A percentile compares a stretch with the other conserved stretches of the same genome.
These are phyloP conservation scores for Paramuricea clavata DNA, from an alignment of 92 coral and sea anemone genomes.

Conservation along the genomic window DNA sequence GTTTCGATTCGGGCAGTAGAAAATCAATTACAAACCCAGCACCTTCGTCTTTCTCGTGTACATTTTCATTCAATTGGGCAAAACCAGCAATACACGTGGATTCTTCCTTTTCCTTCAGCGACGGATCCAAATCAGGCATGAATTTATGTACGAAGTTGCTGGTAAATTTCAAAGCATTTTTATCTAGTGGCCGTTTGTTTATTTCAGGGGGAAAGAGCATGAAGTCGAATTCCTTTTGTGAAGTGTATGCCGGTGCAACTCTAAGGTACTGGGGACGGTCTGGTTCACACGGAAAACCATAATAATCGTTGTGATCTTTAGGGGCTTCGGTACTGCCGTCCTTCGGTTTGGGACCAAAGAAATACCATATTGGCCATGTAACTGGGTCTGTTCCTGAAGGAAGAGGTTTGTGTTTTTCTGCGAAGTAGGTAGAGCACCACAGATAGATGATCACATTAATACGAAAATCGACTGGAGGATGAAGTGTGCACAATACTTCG, in stretches of 20 bases:
- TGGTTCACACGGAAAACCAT: slow-evolving; percentile 51
- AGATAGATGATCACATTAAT: slow-evolving; percentile 59
- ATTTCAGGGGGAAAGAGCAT: slow-evolving; percentile 49
- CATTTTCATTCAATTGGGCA: slow-evolving; percentile 34
- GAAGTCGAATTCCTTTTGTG: slow-evolving; percentile 60
- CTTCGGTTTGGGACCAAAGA: slow-evolving; percentile 49
- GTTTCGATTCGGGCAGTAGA: slow-evolving; percentile 45
- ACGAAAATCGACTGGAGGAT: slow-evolving; percentile 41
- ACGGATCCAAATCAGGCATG: slow-evolving; percentile 50
- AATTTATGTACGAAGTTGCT: slow-evolving; percentile 47
- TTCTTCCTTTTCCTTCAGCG: slow-evolving; percentile 17
- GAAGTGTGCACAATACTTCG: slow-evolving; percentile 27
- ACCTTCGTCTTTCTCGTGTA: slow-evolving; percentile 38
- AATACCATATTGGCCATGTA: slow-evolving; percentile 53
- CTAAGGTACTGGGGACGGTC: slow-evolving; percentile 40
- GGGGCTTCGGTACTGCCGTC: not conserved
- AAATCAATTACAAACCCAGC: slow-evolving; percentile 65
- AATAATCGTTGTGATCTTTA: slow-evolving; percentile 41
- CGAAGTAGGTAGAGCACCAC: slow-evolving; percentile 50
- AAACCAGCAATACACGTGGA: slow-evolving; percentile 61
- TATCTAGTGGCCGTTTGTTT: slow-evolving; percentile 53
- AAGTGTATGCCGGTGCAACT: slow-evolving; percentile 60
- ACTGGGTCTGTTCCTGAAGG: slow-evolving; percentile 19
- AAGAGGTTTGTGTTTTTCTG: not conserved
- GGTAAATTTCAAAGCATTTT: slow-evolving; percentile 50